phyloP scores from a whole-genome alignment of 37 sponge, comb jelly and placozoan species.

The Mnemiopsis leidyi region DNA sequence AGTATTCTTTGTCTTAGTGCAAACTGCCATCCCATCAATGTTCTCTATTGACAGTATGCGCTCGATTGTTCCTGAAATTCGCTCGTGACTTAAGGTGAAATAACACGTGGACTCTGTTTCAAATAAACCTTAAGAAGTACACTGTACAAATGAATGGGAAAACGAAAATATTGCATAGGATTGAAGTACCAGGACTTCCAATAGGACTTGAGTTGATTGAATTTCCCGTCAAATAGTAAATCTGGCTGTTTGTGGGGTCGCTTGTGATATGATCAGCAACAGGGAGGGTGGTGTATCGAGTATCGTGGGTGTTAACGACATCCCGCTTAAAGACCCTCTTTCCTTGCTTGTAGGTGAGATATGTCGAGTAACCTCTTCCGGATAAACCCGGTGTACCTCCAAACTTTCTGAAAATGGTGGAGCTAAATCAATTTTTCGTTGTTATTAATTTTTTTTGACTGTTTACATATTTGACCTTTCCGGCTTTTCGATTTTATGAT shows the following conservation, averaged over 20 bases:
- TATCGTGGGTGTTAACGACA: neutral
- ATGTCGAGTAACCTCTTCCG: slow-evolving; percentile 1
- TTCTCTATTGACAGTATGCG: neutral
- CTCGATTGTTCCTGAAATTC: neutral
- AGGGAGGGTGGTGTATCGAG: neutral
- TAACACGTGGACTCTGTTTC: too few relatives aligned
- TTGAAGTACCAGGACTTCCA: neutral
- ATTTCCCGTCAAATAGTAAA: neutral
- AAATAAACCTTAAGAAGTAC: too few relatives aligned
- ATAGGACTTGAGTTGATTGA: neutral
- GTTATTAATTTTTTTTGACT: too few relatives aligned
- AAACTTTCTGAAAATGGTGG: slow-evolving; percentile 13
- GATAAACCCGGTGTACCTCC: neutral
- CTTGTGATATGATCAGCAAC: neutral
- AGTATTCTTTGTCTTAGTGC: neutral
- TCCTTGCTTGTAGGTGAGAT: neutral
- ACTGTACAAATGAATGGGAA: too few relatives aligned
- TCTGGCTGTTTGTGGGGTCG: neutral
- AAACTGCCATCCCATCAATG: neutral
- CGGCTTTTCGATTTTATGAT: too few relatives aligned
- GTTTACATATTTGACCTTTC: too few relatives aligned
- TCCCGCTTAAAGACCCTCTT: neutral
- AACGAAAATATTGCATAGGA: too few relatives aligned
- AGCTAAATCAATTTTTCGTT: too few relatives aligned
- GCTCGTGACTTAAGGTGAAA: too few relatives aligned